These are phyloP conservation scores for Percina caprodes DNA, from an alignment of 2,113 vertebrate species.

Conservation along the genomic window DNA sequence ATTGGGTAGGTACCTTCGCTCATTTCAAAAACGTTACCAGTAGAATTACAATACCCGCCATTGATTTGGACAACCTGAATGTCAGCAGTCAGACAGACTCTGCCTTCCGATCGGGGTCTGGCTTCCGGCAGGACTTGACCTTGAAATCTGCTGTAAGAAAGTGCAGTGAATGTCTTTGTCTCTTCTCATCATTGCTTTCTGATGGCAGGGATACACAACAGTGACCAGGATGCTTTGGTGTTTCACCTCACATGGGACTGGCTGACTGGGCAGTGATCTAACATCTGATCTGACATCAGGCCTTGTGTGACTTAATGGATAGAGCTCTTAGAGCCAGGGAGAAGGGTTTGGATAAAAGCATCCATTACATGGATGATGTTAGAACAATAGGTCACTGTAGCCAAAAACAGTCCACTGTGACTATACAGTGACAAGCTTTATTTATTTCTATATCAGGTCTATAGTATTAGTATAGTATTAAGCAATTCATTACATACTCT, in stretches of 20 bases:
- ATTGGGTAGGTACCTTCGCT: neutral
- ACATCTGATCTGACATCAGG: neutral
- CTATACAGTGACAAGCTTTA: too few relatives aligned
- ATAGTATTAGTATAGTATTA: too few relatives aligned
- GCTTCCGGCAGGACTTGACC: neutral
- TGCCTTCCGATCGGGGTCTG: neutral
- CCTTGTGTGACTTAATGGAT: neutral
- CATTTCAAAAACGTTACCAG: neutral
- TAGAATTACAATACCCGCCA: neutral
- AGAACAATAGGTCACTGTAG: neutral
- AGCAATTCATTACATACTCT: too few relatives aligned
- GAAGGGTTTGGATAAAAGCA: neutral
- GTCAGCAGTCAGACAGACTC: neutral
- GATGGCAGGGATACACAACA: neutral
- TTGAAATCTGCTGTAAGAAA: neutral
- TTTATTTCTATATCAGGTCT: too few relatives aligned
- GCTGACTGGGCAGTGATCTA: neutral
- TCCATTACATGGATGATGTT: neutral
- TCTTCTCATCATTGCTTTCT: neutral
- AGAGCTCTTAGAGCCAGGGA: neutral
- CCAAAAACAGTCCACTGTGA: too few relatives aligned
- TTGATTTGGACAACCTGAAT: neutral
- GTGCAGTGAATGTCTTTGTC: neutral
- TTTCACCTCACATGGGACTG: neutral
- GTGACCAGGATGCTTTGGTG: neutral